phyloP scores from a whole-genome alignment of 1,140 invertebrate species.

The Hylaeus anthracinus region DNA sequence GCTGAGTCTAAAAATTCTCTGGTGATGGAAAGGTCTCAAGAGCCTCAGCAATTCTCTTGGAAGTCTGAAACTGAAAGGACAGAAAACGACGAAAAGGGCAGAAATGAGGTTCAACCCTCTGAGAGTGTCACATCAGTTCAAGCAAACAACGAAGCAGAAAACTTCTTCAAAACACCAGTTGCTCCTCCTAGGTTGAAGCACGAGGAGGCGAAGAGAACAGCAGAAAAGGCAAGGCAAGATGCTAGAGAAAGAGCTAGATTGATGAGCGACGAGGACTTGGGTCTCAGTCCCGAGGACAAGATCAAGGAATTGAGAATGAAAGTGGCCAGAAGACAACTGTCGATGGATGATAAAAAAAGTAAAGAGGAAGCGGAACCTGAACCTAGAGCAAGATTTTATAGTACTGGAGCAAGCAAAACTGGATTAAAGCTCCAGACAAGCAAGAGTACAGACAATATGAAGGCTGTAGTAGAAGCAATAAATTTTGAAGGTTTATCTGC shows the following conservation, averaged over 20 bases:
- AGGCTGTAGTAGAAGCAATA: constrained; percentile 67
- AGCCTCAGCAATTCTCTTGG: constrained; percentile 2
- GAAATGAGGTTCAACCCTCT: neutral
- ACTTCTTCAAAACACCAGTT: constrained; percentile 78
- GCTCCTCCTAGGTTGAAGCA: constrained; percentile 78
- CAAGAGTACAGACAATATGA: constrained; percentile 78
- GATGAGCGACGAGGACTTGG: constrained; percentile 87
- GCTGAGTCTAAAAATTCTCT: constrained; percentile 66
- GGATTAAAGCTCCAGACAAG: constrained; percentile 73
- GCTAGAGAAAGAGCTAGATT: constrained; percentile 86
- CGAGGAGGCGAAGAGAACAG: constrained; percentile 80
- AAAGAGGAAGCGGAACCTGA: constrained; percentile 70
- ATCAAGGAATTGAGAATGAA: constrained; percentile 82
- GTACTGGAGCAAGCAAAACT: constrained; percentile 64
- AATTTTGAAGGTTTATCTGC: constrained; percentile 61
- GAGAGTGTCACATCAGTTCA: neutral
- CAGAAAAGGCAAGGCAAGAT: constrained; percentile 85
- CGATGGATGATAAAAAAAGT: constrained; percentile 69
- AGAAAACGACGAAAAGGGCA: neutral
- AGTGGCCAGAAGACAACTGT: constrained; percentile 73
- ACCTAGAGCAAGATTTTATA: constrained; percentile 67
- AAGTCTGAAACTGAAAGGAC: neutral
- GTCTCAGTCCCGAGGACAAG: constrained; percentile 87
- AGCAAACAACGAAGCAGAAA: constrained; percentile 2
- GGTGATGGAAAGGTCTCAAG: constrained; percentile 24